Base-by-base conservation (phyloP, 2,888 invertebrate genomes). In the Alitta virens region DNA sequence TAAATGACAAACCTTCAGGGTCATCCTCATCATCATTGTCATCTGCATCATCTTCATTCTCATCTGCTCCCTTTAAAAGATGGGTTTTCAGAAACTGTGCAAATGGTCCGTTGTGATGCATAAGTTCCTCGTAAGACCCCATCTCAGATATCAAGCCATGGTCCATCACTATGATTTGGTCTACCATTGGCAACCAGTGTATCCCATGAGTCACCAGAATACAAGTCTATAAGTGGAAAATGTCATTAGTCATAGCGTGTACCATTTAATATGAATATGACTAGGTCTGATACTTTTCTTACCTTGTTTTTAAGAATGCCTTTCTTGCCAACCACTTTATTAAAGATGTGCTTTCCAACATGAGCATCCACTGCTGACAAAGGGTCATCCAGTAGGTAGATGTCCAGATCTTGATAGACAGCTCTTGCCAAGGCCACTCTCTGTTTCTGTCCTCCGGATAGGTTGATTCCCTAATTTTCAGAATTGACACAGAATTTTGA, bases 181-280 rank as follows among this genome's bases (percentile, higher is more conserved):
- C 92, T 1, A 91, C 91, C 74, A 91, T 88, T 0, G 92, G 90
- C 71, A 96, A 85, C 81, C 91, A 94, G 2, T 92, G 91, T 62
- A 96, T 90, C 71, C 91, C 91, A 81, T 97, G 95, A 0, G 96
- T 97, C 24, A 96, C 94, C 74, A 96, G 86, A 54, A 97, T 83
- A 64, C 95, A 86, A 0, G 95, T 94, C 83, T 86, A 27, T n/a
- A n/a, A n/a, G 1, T 43, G 33, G 33, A 33, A 33, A 33, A 12
- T 33, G 33, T 33, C 12, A 33, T 33, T 33, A 33, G 33, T 33
- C 33, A n/a, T n/a, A n/a, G n/a, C n/a, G n/a, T n/a, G n/a, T n/a
- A n/a, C n/a, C n/a, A n/a, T n/a, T n/a, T n/a, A n/a, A n/a, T n/a
- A n/a, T n/a, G n/a, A n/a, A n/a, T n/a, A n/a, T n/a, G n/a, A n/a